Conservation (phyloP, 2,797 vertebrate genomes). For the Acrocephalus scirpaceus region DNA sequence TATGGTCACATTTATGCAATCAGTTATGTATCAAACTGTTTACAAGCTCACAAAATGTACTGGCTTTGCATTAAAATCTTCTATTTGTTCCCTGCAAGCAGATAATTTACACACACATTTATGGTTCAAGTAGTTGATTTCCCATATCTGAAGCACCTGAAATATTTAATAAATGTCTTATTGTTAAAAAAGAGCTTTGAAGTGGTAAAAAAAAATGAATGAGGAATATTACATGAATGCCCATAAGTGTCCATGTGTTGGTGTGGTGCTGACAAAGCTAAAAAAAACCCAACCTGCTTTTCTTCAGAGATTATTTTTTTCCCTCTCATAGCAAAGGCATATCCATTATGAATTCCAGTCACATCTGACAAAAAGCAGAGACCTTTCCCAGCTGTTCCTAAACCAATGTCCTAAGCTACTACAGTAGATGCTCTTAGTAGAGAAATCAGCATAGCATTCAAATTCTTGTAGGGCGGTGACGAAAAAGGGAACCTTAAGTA, state of each 20-base stretch:
- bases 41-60: background rate
- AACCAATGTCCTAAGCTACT: background rate
- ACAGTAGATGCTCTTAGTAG: background rate
- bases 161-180: background rate
- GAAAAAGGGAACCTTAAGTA: background rate
- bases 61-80: background rate
- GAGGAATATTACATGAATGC: background rate
- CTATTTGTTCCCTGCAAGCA: background rate
- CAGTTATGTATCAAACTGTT: background rate
- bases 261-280: background rate
- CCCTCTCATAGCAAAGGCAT: background rate
- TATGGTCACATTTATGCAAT: background rate
- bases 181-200: background rate
- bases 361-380: background rate
- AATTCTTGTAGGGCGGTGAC: fast-evolving
- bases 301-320: background rate
- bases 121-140: background rate
- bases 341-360: background rate
- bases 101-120: background rate
- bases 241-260: fast-evolving
- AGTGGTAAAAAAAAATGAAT: background rate
- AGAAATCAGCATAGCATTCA: background rate
- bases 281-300: fast-evolving
- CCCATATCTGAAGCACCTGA: background rate
- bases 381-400: background rate